Evolutionary conservation across 2,888 invertebrate species (phyloP).

Genomic region (Torymus texanus): DNA sequence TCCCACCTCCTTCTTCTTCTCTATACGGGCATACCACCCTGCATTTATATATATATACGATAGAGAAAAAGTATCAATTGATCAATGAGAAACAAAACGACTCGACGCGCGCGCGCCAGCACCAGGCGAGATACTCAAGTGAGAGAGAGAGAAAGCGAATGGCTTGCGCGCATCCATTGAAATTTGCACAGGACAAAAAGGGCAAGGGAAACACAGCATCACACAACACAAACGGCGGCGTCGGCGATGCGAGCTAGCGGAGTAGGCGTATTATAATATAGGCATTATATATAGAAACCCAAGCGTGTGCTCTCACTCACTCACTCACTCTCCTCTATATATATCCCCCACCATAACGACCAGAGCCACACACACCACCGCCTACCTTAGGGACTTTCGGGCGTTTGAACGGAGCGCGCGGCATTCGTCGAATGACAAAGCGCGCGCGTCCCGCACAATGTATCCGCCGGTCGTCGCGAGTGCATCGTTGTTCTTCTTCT

Average conservation of each 20-base stretch:
- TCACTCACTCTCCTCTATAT: too few species aligned
- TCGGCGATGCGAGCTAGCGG: too few species aligned
- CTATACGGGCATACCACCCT: not conserved
- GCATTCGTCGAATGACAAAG: conserved; percentile 50
- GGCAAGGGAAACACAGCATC: not conserved
- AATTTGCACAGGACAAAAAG: conserved; percentile 31
- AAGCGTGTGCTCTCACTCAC: too few species aligned
- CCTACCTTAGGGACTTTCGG: not conserved
- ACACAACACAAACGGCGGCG: not conserved
- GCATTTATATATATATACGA: too few species aligned
- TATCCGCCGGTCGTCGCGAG: conserved; percentile 30
- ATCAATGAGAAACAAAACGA: conserved; percentile 56
- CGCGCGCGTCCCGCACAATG: conserved; percentile 9
- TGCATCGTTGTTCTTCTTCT: conserved; percentile 1
- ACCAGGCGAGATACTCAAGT: conserved; percentile 7
- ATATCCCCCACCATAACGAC: too few species aligned
- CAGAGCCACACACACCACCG: conserved; percentile 19
- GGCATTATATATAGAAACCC: not conserved
- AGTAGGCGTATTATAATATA: too few species aligned
- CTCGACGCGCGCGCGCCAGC: conserved; percentile 11
- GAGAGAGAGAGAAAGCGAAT: not conserved
- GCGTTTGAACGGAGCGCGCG: conserved; percentile 36
- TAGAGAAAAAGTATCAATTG: conserved; percentile 53
- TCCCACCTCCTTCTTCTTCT: not conserved
- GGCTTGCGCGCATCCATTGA: conserved; percentile 39